phyloP scores from a whole-genome alignment of 2,113 vertebrate genomes.

The Azemiops feae region DNA sequence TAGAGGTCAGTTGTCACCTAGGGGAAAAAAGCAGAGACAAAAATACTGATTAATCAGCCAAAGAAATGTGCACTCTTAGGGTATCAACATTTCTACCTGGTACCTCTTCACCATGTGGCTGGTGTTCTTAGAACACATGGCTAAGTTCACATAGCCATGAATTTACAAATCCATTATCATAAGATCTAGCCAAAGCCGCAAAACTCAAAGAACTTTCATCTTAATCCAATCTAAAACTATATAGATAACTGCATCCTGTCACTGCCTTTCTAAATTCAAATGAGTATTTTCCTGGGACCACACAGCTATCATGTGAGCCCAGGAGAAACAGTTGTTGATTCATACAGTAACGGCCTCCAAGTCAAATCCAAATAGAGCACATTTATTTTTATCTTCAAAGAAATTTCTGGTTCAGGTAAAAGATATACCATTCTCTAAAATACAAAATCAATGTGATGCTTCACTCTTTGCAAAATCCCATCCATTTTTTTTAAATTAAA shows the following conservation, averaged over 20 bases:
- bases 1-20: conserved; percentile 93
- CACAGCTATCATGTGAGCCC: background rate
- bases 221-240: background rate
- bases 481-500: background rate
- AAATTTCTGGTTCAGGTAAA: background rate
- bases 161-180: background rate
- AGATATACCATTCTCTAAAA: background rate
- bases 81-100: background rate
- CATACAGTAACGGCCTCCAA: background rate
- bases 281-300: background rate
- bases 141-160: background rate
- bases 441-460: background rate
- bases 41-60: accelerated
- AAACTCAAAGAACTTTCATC: background rate
- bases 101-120: background rate
- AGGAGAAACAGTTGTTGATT: background rate
- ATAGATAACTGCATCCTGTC: background rate
- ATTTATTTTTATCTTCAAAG: background rate
- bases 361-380: background rate
- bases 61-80: background rate
- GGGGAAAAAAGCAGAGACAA: background rate
- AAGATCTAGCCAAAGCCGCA: background rate
- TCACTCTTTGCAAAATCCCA: background rate
- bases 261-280: background rate
- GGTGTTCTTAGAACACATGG: too few relatives aligned